Base-by-base conservation (phyloP, 1,140 invertebrate species). In the Hyles euphorbiae region DNA sequence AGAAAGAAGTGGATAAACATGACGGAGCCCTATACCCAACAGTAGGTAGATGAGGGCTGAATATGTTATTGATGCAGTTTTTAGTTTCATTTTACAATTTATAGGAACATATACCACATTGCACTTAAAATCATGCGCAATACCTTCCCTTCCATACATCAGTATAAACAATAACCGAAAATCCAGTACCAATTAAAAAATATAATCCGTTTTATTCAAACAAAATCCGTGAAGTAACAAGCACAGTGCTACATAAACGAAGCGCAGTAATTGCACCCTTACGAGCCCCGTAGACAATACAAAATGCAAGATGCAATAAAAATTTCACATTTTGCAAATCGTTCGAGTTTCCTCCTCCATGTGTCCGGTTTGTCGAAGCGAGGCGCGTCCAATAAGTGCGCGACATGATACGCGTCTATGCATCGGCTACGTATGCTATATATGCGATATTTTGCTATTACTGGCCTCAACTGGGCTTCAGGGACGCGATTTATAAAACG, bases 341-440 rank as follows among this genome's bases (percentile, higher is more conserved):
- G 34, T 22, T 11, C 34, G 11, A 36, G 12, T 57, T 50, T 50
- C 22, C 12, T 32, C 32, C n/a, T 12, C 32, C 6, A 7, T 12
- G 44, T 56, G 67, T 65, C 63, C 67, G 57, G 62, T 65, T 61
- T 52, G 45, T 64, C 53, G 52, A 22, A 65, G 34, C 55, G 44
- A 58, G 60, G 53, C 46, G 60, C 57, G 60, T 57, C 63, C 67
- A 69, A 69, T 69, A 69, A 63, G 58, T 65, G 60, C 51, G 60
- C 46, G 63, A 56, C 63, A 56, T 36, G 46, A 60, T 61, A 61
- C 55, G 53, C 40, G 9, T 32, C n/a, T 51, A 51, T 61, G 59
- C 53, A 55, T 51, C 46, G 12, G 33, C 34, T 11, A 11, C 53
- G 44, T 53, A 48, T 34, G 53, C 53, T 40, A 57, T 62, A 43